Evolutionary conservation across 2,888 invertebrate species (phyloP).

Genomic region (Diloba caeruleocephala): DNA sequence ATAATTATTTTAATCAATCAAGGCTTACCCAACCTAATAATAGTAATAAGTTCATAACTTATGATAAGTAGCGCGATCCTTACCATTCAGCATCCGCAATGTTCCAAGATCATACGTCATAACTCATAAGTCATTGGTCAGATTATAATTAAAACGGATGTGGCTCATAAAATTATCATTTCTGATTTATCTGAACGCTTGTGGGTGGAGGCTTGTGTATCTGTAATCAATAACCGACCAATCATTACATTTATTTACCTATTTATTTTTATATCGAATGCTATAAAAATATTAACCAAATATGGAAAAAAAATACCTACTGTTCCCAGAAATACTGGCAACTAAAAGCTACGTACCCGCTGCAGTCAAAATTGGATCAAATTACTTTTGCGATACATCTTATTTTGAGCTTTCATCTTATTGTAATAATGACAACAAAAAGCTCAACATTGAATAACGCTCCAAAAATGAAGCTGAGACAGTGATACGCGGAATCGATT

Average conservation of each 20-base stretch:
- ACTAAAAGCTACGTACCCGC: slow-evolving; percentile 32
- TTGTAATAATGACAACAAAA: slow-evolving; percentile 30
- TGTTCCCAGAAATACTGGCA: slow-evolving; percentile 36
- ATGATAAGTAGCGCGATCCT: slow-evolving; percentile 39
- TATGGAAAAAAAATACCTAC: too few relatives aligned
- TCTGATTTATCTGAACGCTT: slow-evolving; percentile 72
- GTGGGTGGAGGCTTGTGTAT: slow-evolving; percentile 71
- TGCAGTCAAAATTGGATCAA: slow-evolving; percentile 13
- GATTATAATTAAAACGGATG: slow-evolving; percentile 83
- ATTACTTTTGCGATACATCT: slow-evolving; percentile 1
- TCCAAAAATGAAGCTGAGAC: slow-evolving; percentile 32
- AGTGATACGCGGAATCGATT: slow-evolving; percentile 65
- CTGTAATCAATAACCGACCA: slow-evolving; percentile 42
- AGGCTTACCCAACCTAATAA: slow-evolving; percentile 28
- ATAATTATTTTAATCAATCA: slow-evolving; percentile 34
- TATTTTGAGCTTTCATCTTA: slow-evolving; percentile 43
- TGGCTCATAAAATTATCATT: slow-evolving; percentile 76
- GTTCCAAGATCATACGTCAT: slow-evolving; percentile 41
- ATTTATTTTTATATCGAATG: slow-evolving; percentile 45
- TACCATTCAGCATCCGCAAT: slow-evolving; percentile 63
- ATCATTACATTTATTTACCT: slow-evolving; percentile 50
- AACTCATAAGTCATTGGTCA: slow-evolving; percentile 53
- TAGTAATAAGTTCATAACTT: slow-evolving; percentile 14
- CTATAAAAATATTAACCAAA: too few relatives aligned
- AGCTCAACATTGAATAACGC: slow-evolving; percentile 13